Percentiles rank a stretch among this genome's conserved stretches.
phyloP scores from a whole-genome alignment of 2,888 invertebrate species.

The Platycheirus rosarum region DNA sequence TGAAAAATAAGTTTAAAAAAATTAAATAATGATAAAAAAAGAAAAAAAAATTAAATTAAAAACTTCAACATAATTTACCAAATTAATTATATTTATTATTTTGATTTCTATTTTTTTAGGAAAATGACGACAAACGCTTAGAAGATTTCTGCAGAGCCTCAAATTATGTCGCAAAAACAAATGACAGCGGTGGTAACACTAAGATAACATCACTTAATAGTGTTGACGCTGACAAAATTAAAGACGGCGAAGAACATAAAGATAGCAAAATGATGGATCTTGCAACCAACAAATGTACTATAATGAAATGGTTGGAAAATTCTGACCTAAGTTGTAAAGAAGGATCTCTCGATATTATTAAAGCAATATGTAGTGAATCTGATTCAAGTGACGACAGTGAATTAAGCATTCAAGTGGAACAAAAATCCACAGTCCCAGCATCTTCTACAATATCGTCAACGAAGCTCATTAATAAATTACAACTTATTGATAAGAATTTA shows the following conservation, averaged over 20 bases:
- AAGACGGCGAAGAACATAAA: constrained; percentile 42
- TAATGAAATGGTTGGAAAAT: constrained; percentile 81
- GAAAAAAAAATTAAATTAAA: too few species aligned
- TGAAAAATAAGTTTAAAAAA: too few species aligned
- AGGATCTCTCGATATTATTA: constrained; percentile 80
- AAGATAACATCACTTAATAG: constrained; percentile 53
- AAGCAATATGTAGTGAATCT: constrained; percentile 80
- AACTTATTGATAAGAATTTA: constrained; percentile 75
- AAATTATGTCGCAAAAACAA: constrained; percentile 49
- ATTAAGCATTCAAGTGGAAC: constrained; percentile 70
- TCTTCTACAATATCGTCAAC: constrained; percentile 60
- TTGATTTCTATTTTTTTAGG: too few species aligned
- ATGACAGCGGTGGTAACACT: constrained; percentile 48
- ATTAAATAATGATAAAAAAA: too few species aligned
- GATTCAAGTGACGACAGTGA: constrained; percentile 78
- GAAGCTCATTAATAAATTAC: constrained; percentile 75
- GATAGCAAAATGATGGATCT: constrained; percentile 39
- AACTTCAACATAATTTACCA: too few species aligned
- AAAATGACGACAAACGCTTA: constrained; percentile 55
- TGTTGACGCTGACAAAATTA: constrained; percentile 49
- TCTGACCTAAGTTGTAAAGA: constrained; percentile 81
- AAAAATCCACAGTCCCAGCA: constrained; percentile 43
- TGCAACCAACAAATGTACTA: constrained; percentile 76
- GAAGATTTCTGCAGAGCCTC: constrained; percentile 48
- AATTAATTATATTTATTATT: too few species aligned